These are phyloP conservation scores for Drosophila melanocephala DNA, from an alignment of 2,888 invertebrate genomes.

Conservation along the genomic window DNA sequence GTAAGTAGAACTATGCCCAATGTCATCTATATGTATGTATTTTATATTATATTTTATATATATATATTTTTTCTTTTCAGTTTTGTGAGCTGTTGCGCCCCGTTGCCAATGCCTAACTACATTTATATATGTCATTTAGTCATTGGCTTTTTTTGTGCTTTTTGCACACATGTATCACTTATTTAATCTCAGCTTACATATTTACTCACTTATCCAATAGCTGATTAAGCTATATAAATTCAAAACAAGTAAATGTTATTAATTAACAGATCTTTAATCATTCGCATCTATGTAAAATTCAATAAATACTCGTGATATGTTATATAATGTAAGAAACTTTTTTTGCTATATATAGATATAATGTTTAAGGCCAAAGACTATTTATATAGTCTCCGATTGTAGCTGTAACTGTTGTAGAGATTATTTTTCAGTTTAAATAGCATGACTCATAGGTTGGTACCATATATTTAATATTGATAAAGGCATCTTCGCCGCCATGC, in stretches of 20 bases:
- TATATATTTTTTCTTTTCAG: slow-evolving; percentile 15
- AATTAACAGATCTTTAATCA: slow-evolving; percentile 47
- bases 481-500: slow-evolving; percentile 97
- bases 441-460: slow-evolving; percentile 98
- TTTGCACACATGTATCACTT: slow-evolving; percentile 23
- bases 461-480: slow-evolving; percentile 99
- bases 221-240: slow-evolving; percentile 16
- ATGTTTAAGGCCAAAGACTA: neutral
- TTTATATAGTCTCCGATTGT: neutral
- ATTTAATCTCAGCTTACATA: slow-evolving; percentile 32
- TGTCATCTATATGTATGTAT: neutral
- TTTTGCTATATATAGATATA: neutral
- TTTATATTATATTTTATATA: too few relatives aligned
- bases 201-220: slow-evolving; percentile 21
- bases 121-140: slow-evolving; percentile 13
- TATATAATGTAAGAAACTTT: slow-evolving; percentile 36
- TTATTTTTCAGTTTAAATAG: slow-evolving; percentile 88
- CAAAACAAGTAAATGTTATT: slow-evolving; percentile 17
- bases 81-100: slow-evolving; percentile 36
- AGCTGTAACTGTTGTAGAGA: neutral
- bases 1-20: slow-evolving; percentile 31
- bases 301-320: slow-evolving; percentile 73
- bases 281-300: slow-evolving; percentile 72
- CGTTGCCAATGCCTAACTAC: slow-evolving; percentile 28
- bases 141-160: slow-evolving; percentile 30